phyloP scores from a whole-genome alignment of 1,140 invertebrate species.

The Glossosoma conforme region DNA sequence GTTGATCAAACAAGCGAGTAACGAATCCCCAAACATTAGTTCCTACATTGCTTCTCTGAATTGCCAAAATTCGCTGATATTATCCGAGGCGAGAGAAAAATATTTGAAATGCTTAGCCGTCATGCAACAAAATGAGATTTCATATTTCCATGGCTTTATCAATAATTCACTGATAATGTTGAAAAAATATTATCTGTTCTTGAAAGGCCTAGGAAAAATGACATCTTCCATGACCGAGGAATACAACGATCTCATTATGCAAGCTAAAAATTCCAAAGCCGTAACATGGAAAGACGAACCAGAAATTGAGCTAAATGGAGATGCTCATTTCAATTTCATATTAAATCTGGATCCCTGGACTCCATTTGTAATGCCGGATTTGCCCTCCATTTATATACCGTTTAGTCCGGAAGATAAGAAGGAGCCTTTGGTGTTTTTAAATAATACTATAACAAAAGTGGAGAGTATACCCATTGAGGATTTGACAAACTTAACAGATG shows the following conservation, averaged over 20 bases:
- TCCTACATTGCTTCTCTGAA: constrained; percentile 12
- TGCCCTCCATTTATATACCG: constrained; percentile 35
- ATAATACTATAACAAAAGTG: no score
- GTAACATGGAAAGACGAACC: constrained; percentile 38
- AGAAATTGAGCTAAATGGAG: constrained; percentile 30
- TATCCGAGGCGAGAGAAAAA: constrained; percentile 37
- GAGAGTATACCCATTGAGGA: no score
- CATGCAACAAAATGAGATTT: constrained; percentile 36
- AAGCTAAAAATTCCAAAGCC: constrained; percentile 40
- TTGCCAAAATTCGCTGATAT: constrained; percentile 32
- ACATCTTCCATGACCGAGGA: constrained; percentile 40
- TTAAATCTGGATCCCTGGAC: constrained; percentile 38
- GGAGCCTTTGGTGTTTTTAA: no score
- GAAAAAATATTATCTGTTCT: constrained; percentile 41
- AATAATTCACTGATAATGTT: constrained; percentile 43
- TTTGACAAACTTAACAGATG: neutral
- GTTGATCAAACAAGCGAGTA: constrained; percentile 1
- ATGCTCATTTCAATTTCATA: constrained; percentile 40
- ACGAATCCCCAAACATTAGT: constrained; percentile 1
- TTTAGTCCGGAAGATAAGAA: constrained; percentile 32
- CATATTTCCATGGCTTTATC: constrained; percentile 39
- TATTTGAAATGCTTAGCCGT: constrained; percentile 8
- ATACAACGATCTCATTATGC: constrained; percentile 45
- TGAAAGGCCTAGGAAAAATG: constrained; percentile 44
- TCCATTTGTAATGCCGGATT: constrained; percentile 28